Evolutionary conservation across 2,113 vertebrate genomes (phyloP).

Genomic region (Ciconia boyciana): DNA sequence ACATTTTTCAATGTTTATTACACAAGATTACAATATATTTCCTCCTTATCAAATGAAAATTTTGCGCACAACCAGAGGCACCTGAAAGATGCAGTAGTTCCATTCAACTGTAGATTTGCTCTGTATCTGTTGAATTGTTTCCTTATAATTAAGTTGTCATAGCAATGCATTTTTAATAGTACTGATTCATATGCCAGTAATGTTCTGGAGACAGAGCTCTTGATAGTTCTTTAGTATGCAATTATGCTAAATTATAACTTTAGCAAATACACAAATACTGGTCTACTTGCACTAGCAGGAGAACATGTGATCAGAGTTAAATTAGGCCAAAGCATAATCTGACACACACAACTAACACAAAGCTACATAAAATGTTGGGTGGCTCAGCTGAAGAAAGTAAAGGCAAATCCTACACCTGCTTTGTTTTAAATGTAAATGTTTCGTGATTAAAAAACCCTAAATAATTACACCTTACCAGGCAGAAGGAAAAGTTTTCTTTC

Average conservation of each 20-base stretch:
- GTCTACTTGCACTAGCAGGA: neutral
- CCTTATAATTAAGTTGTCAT: constrained; percentile 41
- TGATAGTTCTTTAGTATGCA: neutral
- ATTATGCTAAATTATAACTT: neutral
- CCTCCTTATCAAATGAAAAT: neutral
- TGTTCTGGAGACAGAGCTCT: neutral
- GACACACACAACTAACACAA: neutral
- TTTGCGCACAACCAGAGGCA: neutral
- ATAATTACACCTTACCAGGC: neutral
- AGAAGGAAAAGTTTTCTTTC: neutral
- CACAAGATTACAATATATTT: neutral
- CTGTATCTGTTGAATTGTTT: constrained; percentile 10
- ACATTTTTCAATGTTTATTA: neutral
- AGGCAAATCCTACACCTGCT: neutral
- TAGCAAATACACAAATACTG: neutral
- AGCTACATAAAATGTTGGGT: neutral
- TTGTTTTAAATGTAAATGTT: neutral
- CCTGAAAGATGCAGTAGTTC: neutral
- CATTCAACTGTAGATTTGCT: neutral
- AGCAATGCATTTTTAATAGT: constrained; percentile 20
- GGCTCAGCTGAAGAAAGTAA: neutral
- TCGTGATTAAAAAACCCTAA: neutral
- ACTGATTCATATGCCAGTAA: neutral
- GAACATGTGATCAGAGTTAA: neutral
- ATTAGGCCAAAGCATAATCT: neutral